Base-by-base conservation (phyloP, 2,888 invertebrate genomes). In the Macrosiphum euphorbiae region DNA sequence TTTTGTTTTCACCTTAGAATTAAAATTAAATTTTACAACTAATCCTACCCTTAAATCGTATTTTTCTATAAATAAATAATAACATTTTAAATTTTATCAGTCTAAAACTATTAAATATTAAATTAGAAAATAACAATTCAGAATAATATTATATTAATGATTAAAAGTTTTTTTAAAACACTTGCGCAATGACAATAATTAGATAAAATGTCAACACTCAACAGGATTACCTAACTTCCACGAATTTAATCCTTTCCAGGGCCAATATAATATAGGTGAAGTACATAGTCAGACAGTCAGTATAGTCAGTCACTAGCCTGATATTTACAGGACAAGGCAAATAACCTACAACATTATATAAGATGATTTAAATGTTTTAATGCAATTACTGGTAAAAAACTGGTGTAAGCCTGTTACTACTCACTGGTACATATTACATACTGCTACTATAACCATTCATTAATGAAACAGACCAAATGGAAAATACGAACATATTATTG, bases 301-400 rank as follows among this genome's bases (percentile, higher is more conserved):
- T 55, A 78, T 78, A 35, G 8, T 78, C 8, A 78, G 35, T 41
- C 35, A 78, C 35, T 78, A 35, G 47, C 24, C 47, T 8, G 13
- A 89, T 88, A 52, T 67, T 67, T 78, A 88, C 5, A 10, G 26
- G 35, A n/a, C 13, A 89, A 89, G 47, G 26, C 47, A n/a, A 44
- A 89, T 88, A 87, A 92, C 67, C 84, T 93, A 92, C 24, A 88
- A n/a, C n/a, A 84, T 93, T 93, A 93, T 67, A 35, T 84, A 93
- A 93, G 92, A 85, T 58, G 13, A 84, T 93, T 89, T 89, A 89
- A 93, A 93, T 88, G 89, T 92, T 35, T 88, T 28, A 92, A 91
- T 86, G 24, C 28, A 55, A 58, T 47, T 47, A 47, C 41, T 52
- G 35, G 20, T 10, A 50, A 86, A 87, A 87, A 92, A 87, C 86